phyloP scores from a whole-genome alignment of 2,888 invertebrate genomes.

The Lottia scabra region DNA sequence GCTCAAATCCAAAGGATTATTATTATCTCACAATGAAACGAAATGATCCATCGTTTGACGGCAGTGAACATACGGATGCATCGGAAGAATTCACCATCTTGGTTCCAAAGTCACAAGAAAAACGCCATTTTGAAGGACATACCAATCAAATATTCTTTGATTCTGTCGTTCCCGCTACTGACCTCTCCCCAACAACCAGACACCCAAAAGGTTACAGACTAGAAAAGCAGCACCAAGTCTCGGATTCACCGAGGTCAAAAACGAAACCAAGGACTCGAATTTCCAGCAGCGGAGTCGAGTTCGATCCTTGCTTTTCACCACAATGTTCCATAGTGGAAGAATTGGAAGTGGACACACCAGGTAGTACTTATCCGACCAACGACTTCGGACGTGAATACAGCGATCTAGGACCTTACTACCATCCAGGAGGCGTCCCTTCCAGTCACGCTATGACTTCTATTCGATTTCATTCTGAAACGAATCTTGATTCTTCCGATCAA shows the following conservation, averaged over 20 bases:
- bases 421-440: too few species aligned
- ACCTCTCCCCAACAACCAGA: neutral
- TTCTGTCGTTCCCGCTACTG: neutral
- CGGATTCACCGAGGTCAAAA: neutral
- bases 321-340: neutral
- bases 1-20: neutral
- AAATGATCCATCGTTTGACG: conserved; percentile 10
- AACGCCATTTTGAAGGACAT: neutral
- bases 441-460: too few species aligned
- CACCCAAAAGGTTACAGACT: neutral
- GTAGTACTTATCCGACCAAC: too few species aligned
- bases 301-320: neutral
- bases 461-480: too few species aligned
- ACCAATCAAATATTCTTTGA: neutral
- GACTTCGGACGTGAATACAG: too few species aligned
- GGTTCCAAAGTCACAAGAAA: conserved; percentile 11
- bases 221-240: neutral
- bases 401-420: too few species aligned
- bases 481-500: too few species aligned
- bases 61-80: conserved; percentile 26
- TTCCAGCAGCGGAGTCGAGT: neutral
- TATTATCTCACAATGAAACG: neutral
- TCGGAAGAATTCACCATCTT: conserved; percentile 29
- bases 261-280: neutral
- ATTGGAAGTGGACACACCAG: neutral